Evolutionary conservation across 2,797 vertebrate species (phyloP).

Genomic region (Intellagama lesueurii): DNA sequence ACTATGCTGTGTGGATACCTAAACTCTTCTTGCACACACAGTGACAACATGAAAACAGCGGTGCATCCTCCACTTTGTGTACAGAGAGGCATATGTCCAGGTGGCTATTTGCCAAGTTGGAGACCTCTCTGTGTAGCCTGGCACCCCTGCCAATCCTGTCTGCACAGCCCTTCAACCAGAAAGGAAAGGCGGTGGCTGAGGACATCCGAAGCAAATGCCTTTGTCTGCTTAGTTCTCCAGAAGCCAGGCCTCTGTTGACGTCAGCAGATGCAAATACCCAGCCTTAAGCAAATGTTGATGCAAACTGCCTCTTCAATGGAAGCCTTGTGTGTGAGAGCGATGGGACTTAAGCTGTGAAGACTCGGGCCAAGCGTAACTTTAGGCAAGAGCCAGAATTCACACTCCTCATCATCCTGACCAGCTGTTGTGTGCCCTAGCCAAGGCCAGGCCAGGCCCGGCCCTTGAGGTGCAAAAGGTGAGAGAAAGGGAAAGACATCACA

Average conservation of each 20-base stretch:
- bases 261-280: slow-evolving; percentile 21
- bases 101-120: neutral
- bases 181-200: neutral
- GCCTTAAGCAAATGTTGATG: slow-evolving; percentile 45
- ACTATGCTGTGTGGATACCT: neutral
- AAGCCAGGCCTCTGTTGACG: slow-evolving; percentile 30
- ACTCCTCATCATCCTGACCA: neutral
- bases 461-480: neutral
- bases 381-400: slow-evolving; percentile 7
- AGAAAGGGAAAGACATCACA: neutral
- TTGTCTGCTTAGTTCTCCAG: neutral
- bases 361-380: neutral
- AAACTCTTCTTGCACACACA: neutral
- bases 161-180: neutral
- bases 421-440: neutral
- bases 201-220: neutral
- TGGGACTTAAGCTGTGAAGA: neutral
- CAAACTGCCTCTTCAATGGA: slow-evolving; percentile 15
- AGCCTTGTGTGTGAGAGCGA: neutral
- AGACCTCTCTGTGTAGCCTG: neutral
- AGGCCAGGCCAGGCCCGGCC: neutral
- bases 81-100: neutral
- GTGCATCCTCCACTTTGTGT: neutral
- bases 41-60: neutral
- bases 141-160: neutral